Percentiles rank a stretch among this genome's conserved stretches.
phyloP scores from a whole-genome alignment of 1,140 invertebrate species.

The Drosophila bifasciata region DNA sequence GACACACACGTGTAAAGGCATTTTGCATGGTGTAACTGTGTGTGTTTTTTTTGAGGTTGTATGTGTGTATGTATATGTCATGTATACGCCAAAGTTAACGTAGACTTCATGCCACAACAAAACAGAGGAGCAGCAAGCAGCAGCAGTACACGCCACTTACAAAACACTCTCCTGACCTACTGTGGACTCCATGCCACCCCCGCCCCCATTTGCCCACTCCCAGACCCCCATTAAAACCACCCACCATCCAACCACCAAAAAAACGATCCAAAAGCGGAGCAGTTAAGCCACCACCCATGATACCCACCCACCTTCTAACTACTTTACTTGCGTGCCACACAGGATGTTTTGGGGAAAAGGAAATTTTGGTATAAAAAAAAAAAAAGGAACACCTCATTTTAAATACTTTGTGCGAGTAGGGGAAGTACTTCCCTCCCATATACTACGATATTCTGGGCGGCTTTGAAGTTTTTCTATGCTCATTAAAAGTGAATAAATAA shows the following conservation, averaged over 20 bases:
- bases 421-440: conserved; percentile 9
- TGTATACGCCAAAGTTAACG: conserved; percentile 67
- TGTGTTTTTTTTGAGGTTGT: conserved; percentile 8
- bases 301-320: conserved; percentile 30
- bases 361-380: conserved; percentile 67
- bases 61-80: conserved; percentile 37
- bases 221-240: background rate
- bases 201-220: background rate
- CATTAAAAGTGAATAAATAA: conserved; percentile 75
- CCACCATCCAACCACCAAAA: background rate
- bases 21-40: conserved; percentile 1
- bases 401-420: conserved; percentile 46
- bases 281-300: conserved; percentile 26
- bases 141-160: conserved; percentile 67
- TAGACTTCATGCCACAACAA: conserved; percentile 73
- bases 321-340: conserved; percentile 48
- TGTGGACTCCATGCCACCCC: conserved; percentile 29
- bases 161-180: conserved; percentile 79
- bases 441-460: conserved; percentile 18
- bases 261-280: conserved; percentile 18
- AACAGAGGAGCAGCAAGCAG: conserved; percentile 47
- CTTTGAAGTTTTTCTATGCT: conserved; percentile 58
- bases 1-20: conserved; percentile 47
- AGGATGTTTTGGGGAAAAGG: conserved; percentile 41
- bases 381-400: conserved; percentile 74